Base-by-base conservation (phyloP, 2,797 vertebrate genomes). In the Semotilus atromaculatus region DNA sequence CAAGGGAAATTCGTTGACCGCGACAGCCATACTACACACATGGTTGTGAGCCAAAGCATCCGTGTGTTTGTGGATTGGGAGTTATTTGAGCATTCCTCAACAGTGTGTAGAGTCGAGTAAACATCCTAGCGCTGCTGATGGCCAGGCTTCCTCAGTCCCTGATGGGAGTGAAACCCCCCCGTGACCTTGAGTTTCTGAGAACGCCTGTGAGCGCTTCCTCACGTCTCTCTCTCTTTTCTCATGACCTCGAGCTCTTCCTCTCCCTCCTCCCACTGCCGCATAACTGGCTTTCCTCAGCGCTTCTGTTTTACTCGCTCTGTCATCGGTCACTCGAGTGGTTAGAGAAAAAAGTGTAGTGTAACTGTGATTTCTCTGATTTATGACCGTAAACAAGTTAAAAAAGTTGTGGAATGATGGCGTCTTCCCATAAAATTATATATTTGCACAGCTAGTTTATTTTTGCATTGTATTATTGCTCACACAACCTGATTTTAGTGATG, bases 231-330 rank as follows among this genome's bases (percentile, higher is more conserved):
- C 89, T 88, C 75, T 85, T 85, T 96, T 96, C 95, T 94, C 95
- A 95, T 94, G 94, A 95, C 95, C 94, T 89, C 90, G 88, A 88
- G 88, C 92, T 92, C 92, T 94, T 95, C 94, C 94, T 94, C 90
- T 80, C 92, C 90, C 90, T 84, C 86, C 86, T 78, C 45, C 75
- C 77, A 53, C 80, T 80, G 83, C 71, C 76, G 51, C 62, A 62
- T 51, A 38, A 85, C 88, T 45, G 74, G 82, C 91, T 93, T 86
- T 89, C 64, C 43, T 80, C 43, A 31, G n/a, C 48, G 34, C 26
- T 68, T 66, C 51, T 81, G 58, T 62, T 53, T 85, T 58, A 58
- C 18, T 83, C 71, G 83, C 48, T 19, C 66, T 29, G 62, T 80
- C 64, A 67, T 62, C 75, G 11, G 68, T 53, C 3, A 7, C 80